Evolutionary conservation across 92 coral and sea anemone genomes (phyloP).

Genomic region (Epizoanthus rinbou): DNA sequence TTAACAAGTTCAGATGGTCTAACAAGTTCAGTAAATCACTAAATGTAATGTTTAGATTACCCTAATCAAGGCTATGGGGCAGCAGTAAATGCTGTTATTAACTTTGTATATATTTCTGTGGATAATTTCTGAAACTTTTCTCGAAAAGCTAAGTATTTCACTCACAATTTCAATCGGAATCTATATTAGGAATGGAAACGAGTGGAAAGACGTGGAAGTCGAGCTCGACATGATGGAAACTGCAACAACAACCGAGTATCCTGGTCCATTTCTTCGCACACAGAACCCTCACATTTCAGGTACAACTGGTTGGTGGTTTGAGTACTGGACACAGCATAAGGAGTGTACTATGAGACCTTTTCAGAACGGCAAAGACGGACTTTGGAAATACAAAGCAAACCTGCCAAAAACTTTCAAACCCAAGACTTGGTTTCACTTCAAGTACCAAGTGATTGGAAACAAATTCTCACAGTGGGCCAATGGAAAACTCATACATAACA

Average conservation of each 20-base stretch:
- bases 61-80: no score
- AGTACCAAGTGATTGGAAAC: conserved; percentile 69
- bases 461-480: conserved; percentile 73
- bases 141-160: no score
- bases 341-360: conserved; percentile 82
- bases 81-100: no score
- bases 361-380: conserved; percentile 59
- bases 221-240: conserved; percentile 82
- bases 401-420: conserved; percentile 51
- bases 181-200: conserved; percentile 56
- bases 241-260: conserved; percentile 43
- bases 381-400: conserved; percentile 57
- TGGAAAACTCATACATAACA: conserved; percentile 56
- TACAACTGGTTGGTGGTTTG: conserved; percentile 92
- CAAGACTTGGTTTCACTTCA: conserved; percentile 69
- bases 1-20: no score
- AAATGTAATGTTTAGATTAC: no score
- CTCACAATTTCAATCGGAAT: no score
- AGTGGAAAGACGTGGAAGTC: conserved; percentile 79
- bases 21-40: no score
- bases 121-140: no score
- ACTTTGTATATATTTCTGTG: no score
- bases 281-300: conserved; percentile 36
- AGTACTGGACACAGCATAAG: conserved; percentile 53
- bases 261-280: conserved; percentile 75